phyloP scores from a whole-genome alignment of 2,113 vertebrate species.

The Alces alces region DNA sequence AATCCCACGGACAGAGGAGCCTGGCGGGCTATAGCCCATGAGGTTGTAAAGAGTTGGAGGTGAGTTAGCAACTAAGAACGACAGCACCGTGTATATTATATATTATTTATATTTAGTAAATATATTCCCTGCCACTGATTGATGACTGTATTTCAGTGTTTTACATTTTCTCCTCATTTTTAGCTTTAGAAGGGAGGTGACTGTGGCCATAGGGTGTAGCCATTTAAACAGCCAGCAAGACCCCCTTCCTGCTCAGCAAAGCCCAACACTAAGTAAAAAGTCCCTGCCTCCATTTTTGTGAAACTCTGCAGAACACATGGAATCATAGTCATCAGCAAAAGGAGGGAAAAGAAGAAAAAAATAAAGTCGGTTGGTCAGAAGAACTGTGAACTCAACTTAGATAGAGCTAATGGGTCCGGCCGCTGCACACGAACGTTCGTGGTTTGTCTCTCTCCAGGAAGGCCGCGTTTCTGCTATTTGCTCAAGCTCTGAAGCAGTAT shows the following conservation, averaged over 20 bases:
- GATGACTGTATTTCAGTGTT: neutral
- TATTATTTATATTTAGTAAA: neutral
- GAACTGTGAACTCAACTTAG: neutral
- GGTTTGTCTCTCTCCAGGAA: neutral
- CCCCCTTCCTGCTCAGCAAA: neutral
- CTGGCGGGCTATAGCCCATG: neutral
- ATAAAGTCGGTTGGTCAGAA: neutral
- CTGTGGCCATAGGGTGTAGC: neutral
- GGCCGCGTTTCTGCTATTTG: neutral
- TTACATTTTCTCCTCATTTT: neutral
- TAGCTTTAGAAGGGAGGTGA: neutral
- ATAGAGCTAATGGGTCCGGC: neutral
- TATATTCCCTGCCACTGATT: neutral
- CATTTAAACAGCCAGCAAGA: neutral
- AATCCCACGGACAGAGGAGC: neutral
- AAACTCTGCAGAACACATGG: neutral
- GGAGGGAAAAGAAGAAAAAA: neutral
- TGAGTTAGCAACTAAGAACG: neutral
- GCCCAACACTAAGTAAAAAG: neutral
- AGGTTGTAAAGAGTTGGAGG: neutral
- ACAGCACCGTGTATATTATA: neutral
- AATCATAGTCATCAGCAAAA: neutral
- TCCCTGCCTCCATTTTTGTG: neutral
- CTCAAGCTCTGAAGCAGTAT: neutral
- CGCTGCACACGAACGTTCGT: accelerated